Evolutionary conservation across 2,888 invertebrate species (phyloP).

Genomic region (Rhabditoides inermis): DNA sequence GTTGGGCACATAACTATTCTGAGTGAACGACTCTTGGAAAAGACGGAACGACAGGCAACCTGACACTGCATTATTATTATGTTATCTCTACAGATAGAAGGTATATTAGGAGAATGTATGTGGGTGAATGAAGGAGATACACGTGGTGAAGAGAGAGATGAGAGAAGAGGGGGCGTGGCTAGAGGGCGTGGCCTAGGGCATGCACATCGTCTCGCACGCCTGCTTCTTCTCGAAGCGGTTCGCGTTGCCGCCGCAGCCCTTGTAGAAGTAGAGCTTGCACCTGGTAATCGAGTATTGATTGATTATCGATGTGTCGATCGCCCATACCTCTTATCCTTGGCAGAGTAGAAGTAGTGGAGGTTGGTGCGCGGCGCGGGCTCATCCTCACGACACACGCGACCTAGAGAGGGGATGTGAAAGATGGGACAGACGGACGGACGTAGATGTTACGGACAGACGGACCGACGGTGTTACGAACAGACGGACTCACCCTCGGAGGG

Average conservation of each 20-base stretch:
- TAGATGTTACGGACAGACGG: not conserved
- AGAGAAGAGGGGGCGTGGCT: no score
- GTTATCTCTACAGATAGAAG: no score
- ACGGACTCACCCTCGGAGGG: slow-evolving; percentile 35
- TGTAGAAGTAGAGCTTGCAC: slow-evolving; percentile 48
- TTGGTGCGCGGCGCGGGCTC: slow-evolving; percentile 42
- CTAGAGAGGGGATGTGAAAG: no score
- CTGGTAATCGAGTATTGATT: not conserved
- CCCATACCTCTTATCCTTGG: slow-evolving; percentile 21
- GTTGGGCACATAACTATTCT: no score
- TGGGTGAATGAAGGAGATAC: not conserved
- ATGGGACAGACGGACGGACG: no score
- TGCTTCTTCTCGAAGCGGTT: slow-evolving; percentile 43
- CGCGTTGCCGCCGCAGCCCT: slow-evolving; percentile 46
- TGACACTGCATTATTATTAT: no score
- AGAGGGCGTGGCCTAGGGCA: not conserved
- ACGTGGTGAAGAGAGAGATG: not conserved
- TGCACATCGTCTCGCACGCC: slow-evolving; percentile 40
- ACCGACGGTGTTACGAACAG: not conserved
- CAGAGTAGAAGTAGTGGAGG: slow-evolving; percentile 49
- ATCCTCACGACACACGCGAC: slow-evolving; percentile 37
- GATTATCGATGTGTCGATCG: not conserved
- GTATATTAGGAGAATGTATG: not conserved
- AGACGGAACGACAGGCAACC: no score
- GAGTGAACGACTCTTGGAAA: no score